Evolutionary conservation across 2,888 invertebrate species (phyloP), one percentile per base, ranked within the genome.

Genomic region (Leptopilina myrica): DNA sequence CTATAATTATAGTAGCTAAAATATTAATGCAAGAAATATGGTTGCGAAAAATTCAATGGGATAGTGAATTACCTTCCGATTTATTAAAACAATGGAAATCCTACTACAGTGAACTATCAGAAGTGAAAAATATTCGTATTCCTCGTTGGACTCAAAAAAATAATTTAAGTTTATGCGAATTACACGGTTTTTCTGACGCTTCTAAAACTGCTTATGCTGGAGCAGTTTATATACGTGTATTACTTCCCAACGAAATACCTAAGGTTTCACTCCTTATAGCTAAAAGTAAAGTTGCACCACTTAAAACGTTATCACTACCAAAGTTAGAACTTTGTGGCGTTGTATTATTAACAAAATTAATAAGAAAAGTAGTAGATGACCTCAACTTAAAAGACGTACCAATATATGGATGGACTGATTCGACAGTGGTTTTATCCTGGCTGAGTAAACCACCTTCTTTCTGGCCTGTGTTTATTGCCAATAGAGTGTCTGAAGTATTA

Each of bases 401-500:
- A 15, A 33, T 64, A 8, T 65, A 77, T 14, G 77, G 59, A 40
- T 53, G 67, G 64, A 53, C 33, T n/a, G 46, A 64, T n/a, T 33
- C 64, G 3, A 53, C 40, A 20, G 20, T 40, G 2, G 77, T 26
- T n/a, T 6, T 76, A 14, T 26, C 40, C 2, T 49, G 76, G 76
- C 46, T 76, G 8, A 62, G 40, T 12, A 62, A 76, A 56, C 65
- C 86, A 64, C 81, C 79, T 3, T 78, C 66, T 26, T 56, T 64
- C 4, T 80, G 77, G 77, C 75, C 76, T 14, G 78, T 77, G 2
- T 82, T 79, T 67, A 80, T 82, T 9, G 81, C 81, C 20, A 84
- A 84, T 33, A 62, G 82, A n/a, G 83, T 84, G 5, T 67, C 80
- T n/a, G 76, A 66, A 56, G 78, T 84, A 12, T 80, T 82, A 12